Conservation (phyloP, 2,113 vertebrate species). For the Carassius gibelio region DNA sequence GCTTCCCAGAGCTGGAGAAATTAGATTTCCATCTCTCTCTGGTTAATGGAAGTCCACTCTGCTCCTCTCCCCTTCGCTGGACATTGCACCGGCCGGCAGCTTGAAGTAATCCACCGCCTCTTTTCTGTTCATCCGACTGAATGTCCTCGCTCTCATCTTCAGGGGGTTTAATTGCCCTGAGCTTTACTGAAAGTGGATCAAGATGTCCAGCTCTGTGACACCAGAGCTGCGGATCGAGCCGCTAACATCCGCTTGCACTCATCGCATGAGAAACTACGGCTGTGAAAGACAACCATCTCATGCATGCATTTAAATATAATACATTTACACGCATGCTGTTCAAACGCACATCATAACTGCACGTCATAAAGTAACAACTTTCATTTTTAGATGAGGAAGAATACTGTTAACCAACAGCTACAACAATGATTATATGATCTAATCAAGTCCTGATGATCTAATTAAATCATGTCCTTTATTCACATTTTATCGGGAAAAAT, state of each 20-base stretch:
- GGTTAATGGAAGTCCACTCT: conserved; percentile 22
- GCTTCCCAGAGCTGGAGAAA: conserved; percentile 51
- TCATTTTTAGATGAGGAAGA: neutral
- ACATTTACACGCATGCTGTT: too few species aligned
- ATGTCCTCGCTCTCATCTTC: conserved; percentile 43
- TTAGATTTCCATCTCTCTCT: conserved; percentile 48
- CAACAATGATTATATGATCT: neutral
- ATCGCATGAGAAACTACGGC: too few species aligned
- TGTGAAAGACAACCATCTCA: neutral
- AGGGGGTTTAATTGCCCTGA: conserved; percentile 43
- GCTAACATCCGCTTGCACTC: neutral
- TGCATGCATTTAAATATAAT: neutral
- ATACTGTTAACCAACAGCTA: neutral
- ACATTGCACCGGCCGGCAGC: conserved; percentile 50
- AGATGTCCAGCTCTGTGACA: conserved; percentile 19
- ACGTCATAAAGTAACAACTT: too few species aligned
- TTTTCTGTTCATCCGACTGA: conserved; percentile 19
- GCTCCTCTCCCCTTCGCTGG: conserved; percentile 38
- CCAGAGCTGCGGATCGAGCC: neutral
- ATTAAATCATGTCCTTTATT: neutral
- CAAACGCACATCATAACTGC: too few species aligned
- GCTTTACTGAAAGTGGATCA: conserved; percentile 52
- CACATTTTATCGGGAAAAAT: neutral
- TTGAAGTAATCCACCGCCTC: conserved; percentile 53
- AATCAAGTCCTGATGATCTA: neutral